phyloP scores from a whole-genome alignment of 2,797 vertebrate species.

The Discoglossus pictus region DNA sequence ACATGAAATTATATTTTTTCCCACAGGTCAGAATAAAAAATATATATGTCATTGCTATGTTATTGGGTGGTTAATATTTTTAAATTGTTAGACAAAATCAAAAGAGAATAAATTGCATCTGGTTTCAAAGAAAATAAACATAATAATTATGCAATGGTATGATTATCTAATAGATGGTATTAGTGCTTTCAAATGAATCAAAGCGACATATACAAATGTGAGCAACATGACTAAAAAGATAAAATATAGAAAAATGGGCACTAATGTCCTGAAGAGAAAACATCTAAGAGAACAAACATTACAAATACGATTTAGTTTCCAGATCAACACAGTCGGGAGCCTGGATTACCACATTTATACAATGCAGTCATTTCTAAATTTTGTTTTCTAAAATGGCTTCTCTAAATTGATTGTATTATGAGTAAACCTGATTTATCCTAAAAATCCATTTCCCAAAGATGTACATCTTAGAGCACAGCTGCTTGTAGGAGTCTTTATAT shows the following conservation, averaged over 20 bases:
- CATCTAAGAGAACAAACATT: conserved; percentile 16
- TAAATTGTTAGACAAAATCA: too few species aligned
- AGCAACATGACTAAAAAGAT: conserved; percentile 8
- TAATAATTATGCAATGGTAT: background rate
- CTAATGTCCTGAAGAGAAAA: conserved; percentile 9
- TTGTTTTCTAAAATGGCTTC: conserved; percentile 49
- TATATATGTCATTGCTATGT: too few species aligned
- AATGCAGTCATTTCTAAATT: conserved; percentile 32
- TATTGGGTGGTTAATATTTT: too few species aligned
- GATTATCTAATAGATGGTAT: conserved; percentile 12
- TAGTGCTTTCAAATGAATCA: conserved; percentile 28
- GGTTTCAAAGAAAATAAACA: conserved; percentile 32
- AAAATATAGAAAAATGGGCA: conserved; percentile 16
- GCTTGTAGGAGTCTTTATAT: conserved; percentile 38
- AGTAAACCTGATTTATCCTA: conserved; percentile 44
- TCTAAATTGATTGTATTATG: conserved; percentile 48
- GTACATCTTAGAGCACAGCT: conserved; percentile 27
- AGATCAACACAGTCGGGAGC: conserved; percentile 23
- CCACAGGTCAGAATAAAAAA: too few species aligned
- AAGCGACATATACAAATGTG: background rate
- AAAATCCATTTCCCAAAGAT: conserved; percentile 47
- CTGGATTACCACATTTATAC: conserved; percentile 38
- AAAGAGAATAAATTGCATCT: too few species aligned
- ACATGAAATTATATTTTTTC: too few species aligned
- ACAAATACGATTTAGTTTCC: conserved; percentile 37